These are phyloP conservation scores for Gryon sp. DNA, from an alignment of 1,140 invertebrate species.

Conservation along the genomic window DNA sequence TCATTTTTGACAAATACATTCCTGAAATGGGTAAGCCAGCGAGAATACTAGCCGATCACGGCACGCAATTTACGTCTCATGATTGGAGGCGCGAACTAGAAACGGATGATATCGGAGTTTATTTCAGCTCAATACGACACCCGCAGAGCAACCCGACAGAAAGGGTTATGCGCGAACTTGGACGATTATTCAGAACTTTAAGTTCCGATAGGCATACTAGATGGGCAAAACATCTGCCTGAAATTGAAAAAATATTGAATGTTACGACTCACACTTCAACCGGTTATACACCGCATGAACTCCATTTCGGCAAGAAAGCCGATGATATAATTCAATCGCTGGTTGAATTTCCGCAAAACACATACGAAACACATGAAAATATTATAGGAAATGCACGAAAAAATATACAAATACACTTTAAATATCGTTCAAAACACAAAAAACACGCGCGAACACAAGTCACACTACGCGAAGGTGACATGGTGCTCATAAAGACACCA, in stretches of 20 bases:
- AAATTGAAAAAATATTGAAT: slow-evolving; percentile 70
- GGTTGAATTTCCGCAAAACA: slow-evolving; percentile 2
- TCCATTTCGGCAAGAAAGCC: slow-evolving; percentile 64
- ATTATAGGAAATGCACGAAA: neutral
- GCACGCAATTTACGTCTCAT: neutral
- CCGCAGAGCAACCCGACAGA: slow-evolving; percentile 65
- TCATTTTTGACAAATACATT: slow-evolving; percentile 50
- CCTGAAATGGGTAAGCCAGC: slow-evolving; percentile 22
- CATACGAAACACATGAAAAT: neutral
- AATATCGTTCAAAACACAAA: too few species aligned
- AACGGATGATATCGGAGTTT: slow-evolving; percentile 27
- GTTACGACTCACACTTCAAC: slow-evolving; percentile 67
- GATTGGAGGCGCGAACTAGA: slow-evolving; percentile 11
- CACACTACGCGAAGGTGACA: too few species aligned
- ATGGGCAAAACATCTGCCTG: slow-evolving; percentile 11
- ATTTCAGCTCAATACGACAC: slow-evolving; percentile 65
- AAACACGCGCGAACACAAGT: too few species aligned
- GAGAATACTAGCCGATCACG: neutral
- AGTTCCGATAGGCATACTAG: neutral
- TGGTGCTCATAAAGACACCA: too few species aligned
- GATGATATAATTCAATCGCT: slow-evolving; percentile 26
- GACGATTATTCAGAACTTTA: slow-evolving; percentile 44
- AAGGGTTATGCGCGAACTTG: slow-evolving; percentile 66
- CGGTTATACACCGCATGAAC: slow-evolving; percentile 66
- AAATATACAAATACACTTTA: neutral